A percentile compares a stretch with the other conserved stretches of the same genome.
Evolutionary conservation across 2,797 vertebrate genomes (phyloP).

Genomic region (Rhinella marina): DNA sequence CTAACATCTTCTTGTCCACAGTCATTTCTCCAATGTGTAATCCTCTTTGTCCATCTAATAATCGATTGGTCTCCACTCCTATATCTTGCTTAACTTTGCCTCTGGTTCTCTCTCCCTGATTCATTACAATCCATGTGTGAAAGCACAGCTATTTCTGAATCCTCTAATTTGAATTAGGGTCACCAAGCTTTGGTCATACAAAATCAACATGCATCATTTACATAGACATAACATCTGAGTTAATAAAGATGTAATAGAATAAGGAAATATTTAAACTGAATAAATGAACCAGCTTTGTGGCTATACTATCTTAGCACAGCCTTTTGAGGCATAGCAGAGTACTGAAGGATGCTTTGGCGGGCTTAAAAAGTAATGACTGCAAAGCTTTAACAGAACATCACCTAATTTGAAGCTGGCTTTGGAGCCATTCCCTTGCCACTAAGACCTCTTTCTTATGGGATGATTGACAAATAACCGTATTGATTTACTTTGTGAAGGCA

Average conservation of each 20-base stretch:
- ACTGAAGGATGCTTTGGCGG: too few relatives aligned
- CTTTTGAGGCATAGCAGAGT: background rate
- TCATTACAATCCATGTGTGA: constrained; percentile 17
- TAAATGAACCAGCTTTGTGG: background rate
- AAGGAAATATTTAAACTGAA: background rate
- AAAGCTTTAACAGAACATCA: background rate
- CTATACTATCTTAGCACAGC: background rate
- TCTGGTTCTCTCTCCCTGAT: background rate
- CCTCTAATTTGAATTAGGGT: background rate
- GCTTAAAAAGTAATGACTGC: background rate
- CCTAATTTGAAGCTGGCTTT: too few relatives aligned
- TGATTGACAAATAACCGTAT: too few relatives aligned
- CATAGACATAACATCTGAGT: background rate
- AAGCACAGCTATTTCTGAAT: background rate
- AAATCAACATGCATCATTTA: background rate
- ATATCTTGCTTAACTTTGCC: background rate
- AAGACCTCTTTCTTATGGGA: too few relatives aligned
- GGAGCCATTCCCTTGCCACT: too few relatives aligned
- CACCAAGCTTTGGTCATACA: background rate
- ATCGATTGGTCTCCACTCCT: background rate
- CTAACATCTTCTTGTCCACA: background rate
- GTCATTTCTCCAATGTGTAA: background rate
- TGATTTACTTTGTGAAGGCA: too few relatives aligned
- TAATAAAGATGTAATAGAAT: background rate
- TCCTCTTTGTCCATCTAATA: background rate